Evolutionary conservation across 2,888 invertebrate genomes (phyloP).

Genomic region (Phaedon cochleariae): DNA sequence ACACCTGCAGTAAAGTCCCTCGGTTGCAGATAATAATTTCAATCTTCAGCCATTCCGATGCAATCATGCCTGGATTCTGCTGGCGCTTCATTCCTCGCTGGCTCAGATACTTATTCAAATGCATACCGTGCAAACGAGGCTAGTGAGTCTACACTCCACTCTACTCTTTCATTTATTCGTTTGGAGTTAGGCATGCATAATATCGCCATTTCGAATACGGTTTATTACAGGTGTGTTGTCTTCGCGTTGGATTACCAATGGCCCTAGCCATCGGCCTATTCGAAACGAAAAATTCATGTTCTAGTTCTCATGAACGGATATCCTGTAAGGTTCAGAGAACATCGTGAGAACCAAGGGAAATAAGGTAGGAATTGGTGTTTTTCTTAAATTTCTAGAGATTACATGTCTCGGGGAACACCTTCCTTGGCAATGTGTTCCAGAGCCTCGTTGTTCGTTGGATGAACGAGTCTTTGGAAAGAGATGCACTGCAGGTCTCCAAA

Average conservation of each 20-base stretch:
- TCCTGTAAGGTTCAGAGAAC: no score
- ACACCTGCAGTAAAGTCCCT: slow-evolving; percentile 5
- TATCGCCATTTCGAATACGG: background rate
- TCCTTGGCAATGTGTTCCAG: no score
- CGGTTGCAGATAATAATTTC: slow-evolving; percentile 13
- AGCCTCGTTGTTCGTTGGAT: no score
- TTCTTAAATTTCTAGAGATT: no score
- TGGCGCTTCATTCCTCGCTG: background rate
- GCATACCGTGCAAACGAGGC: slow-evolving; percentile 14
- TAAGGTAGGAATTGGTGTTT: no score
- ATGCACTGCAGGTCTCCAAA: no score
- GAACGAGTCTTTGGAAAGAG: no score
- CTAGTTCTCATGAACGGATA: no score
- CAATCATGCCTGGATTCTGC: slow-evolving; percentile 7
- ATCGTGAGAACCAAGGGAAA: no score
- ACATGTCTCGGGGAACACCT: no score
- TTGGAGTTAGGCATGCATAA: background rate
- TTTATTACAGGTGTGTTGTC: background rate
- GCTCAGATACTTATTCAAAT: slow-evolving; percentile 18
- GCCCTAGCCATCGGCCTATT: background rate
- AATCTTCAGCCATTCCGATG: slow-evolving; percentile 15
- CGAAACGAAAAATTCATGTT: background rate
- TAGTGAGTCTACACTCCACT: slow-evolving; percentile 4
- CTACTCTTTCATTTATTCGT: slow-evolving; percentile 9
- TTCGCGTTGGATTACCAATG: background rate